A percentile compares a stretch with the other conserved stretches of the same genome.
phyloP scores from a whole-genome alignment of 53 echinoderm and acorn worm species.

The Patiria pectinifera region DNA sequence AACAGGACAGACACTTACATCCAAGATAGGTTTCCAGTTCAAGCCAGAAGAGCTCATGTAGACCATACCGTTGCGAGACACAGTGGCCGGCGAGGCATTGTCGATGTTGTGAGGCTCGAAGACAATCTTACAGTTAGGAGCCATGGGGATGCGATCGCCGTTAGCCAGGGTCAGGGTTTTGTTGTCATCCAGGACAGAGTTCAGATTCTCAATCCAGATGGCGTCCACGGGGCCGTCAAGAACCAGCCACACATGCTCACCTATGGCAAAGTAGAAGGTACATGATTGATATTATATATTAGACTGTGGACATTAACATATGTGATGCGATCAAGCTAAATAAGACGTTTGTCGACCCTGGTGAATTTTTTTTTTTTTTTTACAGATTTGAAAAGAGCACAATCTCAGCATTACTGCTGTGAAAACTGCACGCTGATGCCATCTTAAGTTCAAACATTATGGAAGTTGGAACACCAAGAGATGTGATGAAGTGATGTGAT shows the following conservation, averaged over 20 bases:
- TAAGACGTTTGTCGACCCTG: too few relatives aligned
- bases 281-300: too few relatives aligned
- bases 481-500: too few relatives aligned
- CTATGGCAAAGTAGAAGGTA: conserved; percentile 34
- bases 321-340: too few relatives aligned
- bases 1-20: conserved; percentile 64
- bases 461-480: too few relatives aligned
- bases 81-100: conserved; percentile 96
- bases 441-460: too few relatives aligned
- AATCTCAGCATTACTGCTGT: too few relatives aligned
- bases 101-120: conserved; percentile 99
- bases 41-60: conserved; percentile 99
- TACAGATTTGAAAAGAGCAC: too few relatives aligned
- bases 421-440: too few relatives aligned
- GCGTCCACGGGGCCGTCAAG: conserved; percentile 99
- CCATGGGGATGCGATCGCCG: conserved; percentile 99
- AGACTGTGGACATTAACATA: too few relatives aligned
- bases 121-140: conserved; percentile 95
- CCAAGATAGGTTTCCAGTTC: conserved; percentile 93
- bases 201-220: conserved; percentile 99
- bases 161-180: conserved; percentile 98
- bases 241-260: conserved; percentile 96
- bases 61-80: conserved; percentile 98
- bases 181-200: conserved; percentile 98
- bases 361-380: too few relatives aligned